Percentiles rank a stretch among this genome's conserved stretches.
These are phyloP conservation scores for Pedionomus torquatus DNA, from an alignment of 2,113 vertebrate species.

Conservation along the genomic window DNA sequence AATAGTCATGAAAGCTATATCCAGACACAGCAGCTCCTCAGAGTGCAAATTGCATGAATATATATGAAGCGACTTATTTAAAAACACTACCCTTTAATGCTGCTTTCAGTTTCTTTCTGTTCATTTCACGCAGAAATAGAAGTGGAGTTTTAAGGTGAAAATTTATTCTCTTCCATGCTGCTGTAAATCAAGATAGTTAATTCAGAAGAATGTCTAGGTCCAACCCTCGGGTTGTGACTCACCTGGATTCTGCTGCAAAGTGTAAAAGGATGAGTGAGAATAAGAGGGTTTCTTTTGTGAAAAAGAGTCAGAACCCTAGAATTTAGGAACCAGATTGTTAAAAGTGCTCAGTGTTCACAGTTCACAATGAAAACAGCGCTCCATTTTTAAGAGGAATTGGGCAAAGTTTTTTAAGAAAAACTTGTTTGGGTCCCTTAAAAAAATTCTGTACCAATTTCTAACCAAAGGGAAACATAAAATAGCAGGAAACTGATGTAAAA, in stretches of 20 bases:
- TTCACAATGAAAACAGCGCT: background rate
- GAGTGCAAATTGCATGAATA: conserved; percentile 42
- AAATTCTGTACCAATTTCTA: background rate
- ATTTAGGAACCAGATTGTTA: background rate
- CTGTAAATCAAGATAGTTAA: background rate
- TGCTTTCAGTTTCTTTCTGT: background rate
- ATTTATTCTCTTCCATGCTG: background rate
- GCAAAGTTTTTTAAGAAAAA: background rate
- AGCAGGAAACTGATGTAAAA: background rate
- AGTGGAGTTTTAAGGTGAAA: background rate
- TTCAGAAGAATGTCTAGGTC: background rate
- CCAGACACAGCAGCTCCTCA: conserved; percentile 10
- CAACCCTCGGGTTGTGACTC: background rate
- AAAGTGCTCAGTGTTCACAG: background rate
- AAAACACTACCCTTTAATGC: background rate
- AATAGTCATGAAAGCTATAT: conserved; percentile 51
- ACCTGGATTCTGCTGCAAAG: background rate
- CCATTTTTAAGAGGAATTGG: background rate
- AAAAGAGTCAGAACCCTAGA: background rate
- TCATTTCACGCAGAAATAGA: background rate
- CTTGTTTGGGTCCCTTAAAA: background rate
- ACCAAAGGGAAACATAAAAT: background rate
- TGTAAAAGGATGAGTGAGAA: background rate
- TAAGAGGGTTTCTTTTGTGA: background rate
- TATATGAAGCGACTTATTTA: conserved; percentile 17